A percentile compares a stretch with the other conserved stretches of the same genome.
phyloP scores from a whole-genome alignment of 1,140 invertebrate genomes.

The Drosophila navojoa region DNA sequence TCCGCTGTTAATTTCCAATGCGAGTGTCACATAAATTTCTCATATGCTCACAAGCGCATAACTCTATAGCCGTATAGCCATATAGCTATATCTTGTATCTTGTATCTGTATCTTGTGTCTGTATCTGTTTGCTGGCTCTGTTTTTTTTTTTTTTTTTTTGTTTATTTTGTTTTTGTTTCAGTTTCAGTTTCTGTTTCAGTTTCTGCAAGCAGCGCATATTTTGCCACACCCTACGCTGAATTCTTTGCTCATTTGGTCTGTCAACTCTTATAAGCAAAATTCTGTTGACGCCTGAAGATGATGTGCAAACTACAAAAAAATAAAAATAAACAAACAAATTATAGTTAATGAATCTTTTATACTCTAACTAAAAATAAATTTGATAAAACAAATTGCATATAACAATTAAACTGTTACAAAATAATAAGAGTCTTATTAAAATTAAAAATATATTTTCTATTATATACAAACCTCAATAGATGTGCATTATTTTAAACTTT shows the following conservation, averaged over 20 bases:
- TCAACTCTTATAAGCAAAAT: constrained; percentile 72
- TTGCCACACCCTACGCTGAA: constrained; percentile 68
- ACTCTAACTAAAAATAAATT: constrained; percentile 7
- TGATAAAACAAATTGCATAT: neutral
- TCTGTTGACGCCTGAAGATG: constrained; percentile 60
- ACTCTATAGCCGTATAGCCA: constrained; percentile 38
- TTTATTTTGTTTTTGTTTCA: constrained; percentile 42
- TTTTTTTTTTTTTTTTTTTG: neutral
- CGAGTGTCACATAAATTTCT: constrained; percentile 71
- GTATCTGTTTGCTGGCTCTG: constrained; percentile 6
- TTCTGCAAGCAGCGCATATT: constrained; percentile 52
- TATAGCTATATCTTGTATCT: constrained; percentile 42
- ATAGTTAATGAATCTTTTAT: constrained; percentile 8
- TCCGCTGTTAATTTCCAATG: constrained; percentile 66
- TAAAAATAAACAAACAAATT: constrained; percentile 5
- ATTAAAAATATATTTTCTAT: too few species aligned
- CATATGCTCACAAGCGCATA: constrained; percentile 45
- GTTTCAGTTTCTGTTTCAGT: constrained; percentile 56
- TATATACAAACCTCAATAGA: too few species aligned
- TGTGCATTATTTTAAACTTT: too few species aligned
- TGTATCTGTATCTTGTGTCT: constrained; percentile 31
- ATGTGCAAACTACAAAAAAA: constrained; percentile 4
- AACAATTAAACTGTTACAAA: too few species aligned
- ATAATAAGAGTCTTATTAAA: too few species aligned
- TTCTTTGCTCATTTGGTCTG: constrained; percentile 66